Evolutionary conservation across 2,113 vertebrate genomes (phyloP), one percentile per base, ranked within the genome.

Genomic region (Synodontis membranacea): DNA sequence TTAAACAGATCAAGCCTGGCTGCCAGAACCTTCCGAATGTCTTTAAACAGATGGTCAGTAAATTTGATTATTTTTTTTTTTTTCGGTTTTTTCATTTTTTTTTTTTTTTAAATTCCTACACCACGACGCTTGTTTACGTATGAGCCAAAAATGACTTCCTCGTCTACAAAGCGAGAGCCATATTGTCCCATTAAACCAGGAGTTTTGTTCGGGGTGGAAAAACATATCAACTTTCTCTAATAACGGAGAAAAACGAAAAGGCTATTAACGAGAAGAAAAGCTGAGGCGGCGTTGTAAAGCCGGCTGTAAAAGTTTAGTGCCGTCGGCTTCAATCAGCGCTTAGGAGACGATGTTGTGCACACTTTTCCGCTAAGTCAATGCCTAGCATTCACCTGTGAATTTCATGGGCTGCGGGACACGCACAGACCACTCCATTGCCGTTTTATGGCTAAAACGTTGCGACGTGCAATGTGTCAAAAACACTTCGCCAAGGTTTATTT

Each of bases 401-500:
- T 60, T 76, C 52, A 28, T 46, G 34, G 25, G 23, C 78, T 44
- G 64, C 48, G n/a, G 72, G 46, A 52, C 93, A 54, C 37, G 37
- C 50, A 70, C 94, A 94, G 93, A 93, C 90, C 89, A 94, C 93
- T 91, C 90, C 3, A 42, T 11, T 17, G 21, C 4, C 5, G 39
- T 56, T 80, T 56, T 80, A 56, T 0, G 34, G 15, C 4, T 7
- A 6, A 80, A 80, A 58, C 6, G 15, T 6, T 3, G 28, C 31
- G 17, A n/a, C 42, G 25, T 42, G 19, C 70, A 5, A 3, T 12
- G 21, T 74, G 10, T 70, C 39, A 4, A 25, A 23, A 72, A 23
- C 25, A 15, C 72, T 74, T 1, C 1, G 10, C 2, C 3, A 1
- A 15, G 28, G 70, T 75, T 75, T 46, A 6, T 50, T 50, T 50